Evolutionary conservation across 2,888 invertebrate genomes (phyloP).

Genomic region (Spialia ferax): DNA sequence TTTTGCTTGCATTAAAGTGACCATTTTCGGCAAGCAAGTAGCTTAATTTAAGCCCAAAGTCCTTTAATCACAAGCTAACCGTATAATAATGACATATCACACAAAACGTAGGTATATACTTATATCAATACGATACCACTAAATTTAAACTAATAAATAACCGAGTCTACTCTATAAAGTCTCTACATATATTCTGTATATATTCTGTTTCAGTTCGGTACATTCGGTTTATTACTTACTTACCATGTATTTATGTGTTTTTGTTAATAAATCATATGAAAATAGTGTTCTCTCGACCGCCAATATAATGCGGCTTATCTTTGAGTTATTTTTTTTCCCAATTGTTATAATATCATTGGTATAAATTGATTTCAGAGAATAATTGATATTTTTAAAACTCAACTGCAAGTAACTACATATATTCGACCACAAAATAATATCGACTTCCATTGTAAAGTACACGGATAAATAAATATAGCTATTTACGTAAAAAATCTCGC

Average conservation of each 20-base stretch:
- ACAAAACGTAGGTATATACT: too few species aligned
- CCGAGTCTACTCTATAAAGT: too few species aligned
- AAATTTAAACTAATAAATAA: too few species aligned
- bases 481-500: slow-evolving; percentile 6
- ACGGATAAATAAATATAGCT: not conserved
- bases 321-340: not conserved
- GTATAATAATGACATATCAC: too few species aligned
- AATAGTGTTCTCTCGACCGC: slow-evolving; percentile 39
- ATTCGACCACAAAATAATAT: slow-evolving; percentile 25
- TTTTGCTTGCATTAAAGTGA: too few species aligned
- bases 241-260: slow-evolving; percentile 40
- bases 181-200: too few species aligned
- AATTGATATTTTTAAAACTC: slow-evolving; percentile 21
- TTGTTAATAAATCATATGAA: slow-evolving; percentile 37
- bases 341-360: not conserved
- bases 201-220: too few species aligned
- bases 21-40: too few species aligned
- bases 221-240: too few species aligned
- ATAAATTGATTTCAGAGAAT: not conserved
- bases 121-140: too few species aligned
- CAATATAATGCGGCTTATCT: slow-evolving; percentile 10
- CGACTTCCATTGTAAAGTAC: slow-evolving; percentile 14
- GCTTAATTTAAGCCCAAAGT: too few species aligned
- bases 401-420: slow-evolving; percentile 12
- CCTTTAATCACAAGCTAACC: too few species aligned